These are phyloP conservation scores for Choloepus hoffmanni DNA, from an alignment of 2,113 vertebrate genomes.

Conservation along the genomic window DNA sequence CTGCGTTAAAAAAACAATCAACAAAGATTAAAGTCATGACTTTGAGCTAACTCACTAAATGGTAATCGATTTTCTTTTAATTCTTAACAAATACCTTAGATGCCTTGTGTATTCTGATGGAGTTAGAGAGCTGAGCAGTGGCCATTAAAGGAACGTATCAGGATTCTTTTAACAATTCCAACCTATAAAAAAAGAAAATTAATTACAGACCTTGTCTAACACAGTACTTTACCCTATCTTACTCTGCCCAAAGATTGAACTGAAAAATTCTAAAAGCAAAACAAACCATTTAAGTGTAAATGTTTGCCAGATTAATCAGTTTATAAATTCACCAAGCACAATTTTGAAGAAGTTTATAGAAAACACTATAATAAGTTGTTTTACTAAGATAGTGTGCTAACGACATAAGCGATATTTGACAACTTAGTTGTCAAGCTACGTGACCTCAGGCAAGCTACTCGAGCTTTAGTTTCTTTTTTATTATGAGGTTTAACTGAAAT, in stretches of 20 bases:
- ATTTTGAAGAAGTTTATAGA: not conserved
- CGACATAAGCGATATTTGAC: not conserved
- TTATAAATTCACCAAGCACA: slow-evolving; percentile 37
- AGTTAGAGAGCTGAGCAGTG: slow-evolving; percentile 75
- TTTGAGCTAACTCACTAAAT: slow-evolving; percentile 66
- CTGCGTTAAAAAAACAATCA: not conserved
- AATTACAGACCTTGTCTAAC: slow-evolving; percentile 8
- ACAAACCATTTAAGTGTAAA: slow-evolving; percentile 10
- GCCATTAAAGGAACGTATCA: slow-evolving; percentile 79
- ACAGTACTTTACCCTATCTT: not conserved
- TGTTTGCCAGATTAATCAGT: not conserved
- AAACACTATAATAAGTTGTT: slow-evolving; percentile 26
- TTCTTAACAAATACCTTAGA: slow-evolving; percentile 83
- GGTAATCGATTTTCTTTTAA: slow-evolving; percentile 67
- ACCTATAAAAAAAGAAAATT: slow-evolving; percentile 57
- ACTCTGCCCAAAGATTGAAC: not conserved
- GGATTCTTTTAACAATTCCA: slow-evolving; percentile 64
- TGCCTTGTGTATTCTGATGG: slow-evolving; percentile 66
- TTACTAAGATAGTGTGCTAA: slow-evolving; percentile 35
- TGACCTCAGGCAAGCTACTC: slow-evolving; percentile 19
- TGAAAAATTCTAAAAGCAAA: slow-evolving; percentile 50
- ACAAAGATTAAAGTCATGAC: slow-evolving; percentile 56
- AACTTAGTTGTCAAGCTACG: not conserved
- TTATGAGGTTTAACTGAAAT: slow-evolving; percentile 39
- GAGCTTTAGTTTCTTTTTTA: slow-evolving; percentile 53